Evolutionary conservation across 2,797 vertebrate genomes (phyloP), one percentile per base, ranked within the genome.

Genomic region (Sarcoramphus papa): DNA sequence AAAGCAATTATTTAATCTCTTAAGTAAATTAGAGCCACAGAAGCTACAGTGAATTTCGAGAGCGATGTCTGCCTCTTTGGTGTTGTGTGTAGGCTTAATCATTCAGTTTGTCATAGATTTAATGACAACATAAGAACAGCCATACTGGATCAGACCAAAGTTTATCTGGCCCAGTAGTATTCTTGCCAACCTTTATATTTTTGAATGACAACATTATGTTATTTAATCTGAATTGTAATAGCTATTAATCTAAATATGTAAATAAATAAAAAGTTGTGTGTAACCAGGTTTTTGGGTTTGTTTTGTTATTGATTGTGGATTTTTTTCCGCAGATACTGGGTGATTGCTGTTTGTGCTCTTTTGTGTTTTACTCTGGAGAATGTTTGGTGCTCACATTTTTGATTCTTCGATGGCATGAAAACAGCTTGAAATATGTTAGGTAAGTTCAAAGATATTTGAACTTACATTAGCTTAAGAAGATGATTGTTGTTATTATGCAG

Each of bases 291-390:
- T 84, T 86, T 5, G 23, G 3, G 8, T 15, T 80, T 82, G 5
- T 56, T 82, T 28, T 78, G 24, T 8, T 33, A 10, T 63, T 64
- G 8, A 2, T 68, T 70, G 12, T 69, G 25, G 9, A 7, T 41
- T 43, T 6, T 16, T 45, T 33, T 83, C 84, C 88, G 22, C 92
- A 99, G 99, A 94, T 98, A 54, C 80, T 99, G 69, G 99, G 99
- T 40, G 99, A 99, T 81, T 97, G 98, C 92, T 99, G 99, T 96
- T 97, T 99, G 51, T 99, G 98, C 67, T 98, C 98, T 7, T 99
- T 99, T 97, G 94, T 98, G 41, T 99, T 99, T 98, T 99, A 97
- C 88, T 98, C 97, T 93, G 99, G 94, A 5, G 97, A 98, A 23
- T 97, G 97, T 50, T 98, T 99, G 62, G 88, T 98, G 43, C 92